Conservation (phyloP, 2,888 invertebrate species). For the Meliscaeva auricollis region DNA sequence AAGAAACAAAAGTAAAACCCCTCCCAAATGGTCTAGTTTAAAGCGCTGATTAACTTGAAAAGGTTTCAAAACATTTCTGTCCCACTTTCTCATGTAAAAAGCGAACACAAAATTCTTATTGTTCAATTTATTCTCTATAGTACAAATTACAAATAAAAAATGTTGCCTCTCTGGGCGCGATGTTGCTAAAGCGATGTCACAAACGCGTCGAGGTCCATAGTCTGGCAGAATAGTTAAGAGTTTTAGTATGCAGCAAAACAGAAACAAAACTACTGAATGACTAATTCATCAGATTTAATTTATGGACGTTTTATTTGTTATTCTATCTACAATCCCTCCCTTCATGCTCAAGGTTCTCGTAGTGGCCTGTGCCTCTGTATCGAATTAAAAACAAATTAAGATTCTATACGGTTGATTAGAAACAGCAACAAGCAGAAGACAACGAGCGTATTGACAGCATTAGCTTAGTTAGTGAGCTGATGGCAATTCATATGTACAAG, state of each 20-base stretch:
- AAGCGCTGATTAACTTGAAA: conserved; percentile 33
- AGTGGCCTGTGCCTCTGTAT: conserved; percentile 41
- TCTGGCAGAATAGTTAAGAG: conserved; percentile 6
- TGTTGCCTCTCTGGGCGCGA: background rate
- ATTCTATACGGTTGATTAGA: conserved; percentile 61
- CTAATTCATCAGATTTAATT: conserved; percentile 64
- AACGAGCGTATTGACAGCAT: conserved; percentile 18
- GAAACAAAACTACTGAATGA: conserved; percentile 44
- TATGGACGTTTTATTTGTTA: conserved; percentile 53
- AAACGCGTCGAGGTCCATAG: conserved; percentile 45
- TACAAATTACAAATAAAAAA: background rate
- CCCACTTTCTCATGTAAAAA: conserved; percentile 45
- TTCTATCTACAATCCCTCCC: conserved; percentile 23
- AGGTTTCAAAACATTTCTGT: conserved; percentile 54
- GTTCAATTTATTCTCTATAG: conserved; percentile 1
- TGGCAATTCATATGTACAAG: background rate
- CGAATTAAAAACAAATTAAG: conserved; percentile 61
- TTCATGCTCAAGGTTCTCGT: conserved; percentile 47
- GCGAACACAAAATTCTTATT: conserved; percentile 12
- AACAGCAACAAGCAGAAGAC: background rate
- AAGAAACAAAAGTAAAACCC: conserved; percentile 7
- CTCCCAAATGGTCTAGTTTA: conserved; percentile 39
- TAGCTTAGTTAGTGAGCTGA: conserved; percentile 13
- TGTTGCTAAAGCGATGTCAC: conserved; percentile 31
- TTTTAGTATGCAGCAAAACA: conserved; percentile 11